These are phyloP conservation scores for Elaphurus davidianus DNA, from an alignment of 2,113 vertebrate species.

Conservation along the genomic window DNA sequence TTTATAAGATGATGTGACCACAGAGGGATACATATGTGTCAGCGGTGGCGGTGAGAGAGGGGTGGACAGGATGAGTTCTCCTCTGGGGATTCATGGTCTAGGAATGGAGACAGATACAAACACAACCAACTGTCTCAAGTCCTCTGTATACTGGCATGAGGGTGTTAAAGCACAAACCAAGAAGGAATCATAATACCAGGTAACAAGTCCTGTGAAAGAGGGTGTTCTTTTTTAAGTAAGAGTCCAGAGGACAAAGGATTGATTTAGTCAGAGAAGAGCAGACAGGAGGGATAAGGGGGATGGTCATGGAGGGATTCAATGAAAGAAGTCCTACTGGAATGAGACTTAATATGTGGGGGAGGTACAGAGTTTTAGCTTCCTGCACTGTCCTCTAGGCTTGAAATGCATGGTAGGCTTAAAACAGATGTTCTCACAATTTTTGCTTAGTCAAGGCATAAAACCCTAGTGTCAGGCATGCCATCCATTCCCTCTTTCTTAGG, in stretches of 20 bases:
- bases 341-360: neutral
- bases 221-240: neutral
- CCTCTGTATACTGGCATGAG: neutral
- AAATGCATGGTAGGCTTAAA: neutral
- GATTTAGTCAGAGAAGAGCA: neutral
- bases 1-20: neutral
- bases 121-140: neutral
- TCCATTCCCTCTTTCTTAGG: neutral
- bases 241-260: neutral
- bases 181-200: neutral
- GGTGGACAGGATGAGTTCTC: neutral
- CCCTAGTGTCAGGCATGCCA: neutral
- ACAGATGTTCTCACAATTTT: neutral
- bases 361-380: neutral
- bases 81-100: neutral
- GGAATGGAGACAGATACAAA: neutral
- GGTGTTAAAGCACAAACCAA: neutral
- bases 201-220: neutral
- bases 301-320: neutral
- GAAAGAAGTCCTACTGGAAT: rapidly evolving
- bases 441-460: neutral
- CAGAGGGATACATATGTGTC: neutral
- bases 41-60: neutral
- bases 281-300: neutral
- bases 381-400: neutral